Base-by-base conservation (phyloP, 2,888 invertebrate species). In the Tholera decimalis region DNA sequence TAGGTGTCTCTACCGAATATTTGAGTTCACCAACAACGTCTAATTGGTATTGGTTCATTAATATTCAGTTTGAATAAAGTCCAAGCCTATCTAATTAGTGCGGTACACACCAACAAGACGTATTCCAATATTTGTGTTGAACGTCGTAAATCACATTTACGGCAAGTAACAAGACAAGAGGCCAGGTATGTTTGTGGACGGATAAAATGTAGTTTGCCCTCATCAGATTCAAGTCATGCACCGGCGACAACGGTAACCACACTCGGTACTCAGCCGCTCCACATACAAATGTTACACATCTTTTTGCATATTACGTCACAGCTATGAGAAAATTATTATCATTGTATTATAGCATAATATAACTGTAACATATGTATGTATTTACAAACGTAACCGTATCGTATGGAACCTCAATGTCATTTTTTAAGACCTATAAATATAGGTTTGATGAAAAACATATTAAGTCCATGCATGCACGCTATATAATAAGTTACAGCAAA, bases 101-200 rank as follows among this genome's bases (percentile, higher is more conserved):
- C 79, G 83, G 65, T 68, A 51, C 82, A 86, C 84, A 85, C 88
- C 87, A 88, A 92, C 92, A 90, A 92, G 89, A 89, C 90, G 88
- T 85, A 89, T 88, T 88, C 89, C 89, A 93, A 92, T 93, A 92
- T 94, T 95, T 94, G 94, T 91, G 88, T 93, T 92, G 88, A 86
- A 77, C 86, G 89, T 92, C 94, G 92, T 93, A 94, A 95, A 95
- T 94, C 91, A 91, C 91, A 95, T 95, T 94, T 92, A 83, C 86
- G 86, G 86, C 86, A 87, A 86, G 91, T 92, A 91, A 93, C 93
- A 90, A 93, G 89, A 93, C 93, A 89, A 92, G 88, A 87, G 89
- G 87, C 76, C 93, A 93, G 93, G 94, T 93, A 90, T 91, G 88
- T 92, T 90, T 91, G 91, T 85, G 78, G 86, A 85, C 84, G 85